Evolutionary conservation across 1,140 invertebrate genomes (phyloP), one percentile per base, ranked within the genome.

Genomic region (Cotesia vestalis): DNA sequence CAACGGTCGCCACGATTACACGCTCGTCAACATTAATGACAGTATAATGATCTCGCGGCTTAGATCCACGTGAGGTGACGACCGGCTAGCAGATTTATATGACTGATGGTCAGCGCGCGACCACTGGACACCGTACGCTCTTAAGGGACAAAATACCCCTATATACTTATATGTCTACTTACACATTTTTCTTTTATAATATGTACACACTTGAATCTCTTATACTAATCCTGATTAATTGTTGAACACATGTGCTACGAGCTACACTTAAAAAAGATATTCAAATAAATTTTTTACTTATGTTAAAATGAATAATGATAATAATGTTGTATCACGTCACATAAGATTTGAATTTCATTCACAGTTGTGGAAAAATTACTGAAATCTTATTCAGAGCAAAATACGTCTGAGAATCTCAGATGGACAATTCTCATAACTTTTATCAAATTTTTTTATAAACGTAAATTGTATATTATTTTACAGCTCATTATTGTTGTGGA

Each of bases 21-120:
- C 77, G 82, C 77, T 80, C 80, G 78, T 83, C 82, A 81, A 82
- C 81, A 57, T 80, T 83, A 83, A 83, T 81, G 82, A 82, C 78
- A 80, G 75, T 64, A 78, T 82, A 82, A 83, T 82, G 81, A 76
- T 77, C 57, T 66, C 63, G 63, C 36, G 71, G 74, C 52, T 62
- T 68, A 61, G 40, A 57, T 20, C 69, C 27, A 55, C n/a, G 20
- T 51, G 40, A 62, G 64, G 71, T 68, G 74, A 71, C 8, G 63
- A 72, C 69, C 62, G 61, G 61, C 66, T 52, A 63, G 55, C 34
- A 40, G 66, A 46, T 69, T 60, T 74, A 67, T 67, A 74, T 74
- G 73, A 74, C 68, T 67, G 61, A 74, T 74, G 73, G 73, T 40
- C 63, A 71, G 53, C 73, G 66, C 52, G 66, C 69, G 62, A 55